Conservation (phyloP, 1,140 invertebrate species). For the Oryzaephilus surinamensis region DNA sequence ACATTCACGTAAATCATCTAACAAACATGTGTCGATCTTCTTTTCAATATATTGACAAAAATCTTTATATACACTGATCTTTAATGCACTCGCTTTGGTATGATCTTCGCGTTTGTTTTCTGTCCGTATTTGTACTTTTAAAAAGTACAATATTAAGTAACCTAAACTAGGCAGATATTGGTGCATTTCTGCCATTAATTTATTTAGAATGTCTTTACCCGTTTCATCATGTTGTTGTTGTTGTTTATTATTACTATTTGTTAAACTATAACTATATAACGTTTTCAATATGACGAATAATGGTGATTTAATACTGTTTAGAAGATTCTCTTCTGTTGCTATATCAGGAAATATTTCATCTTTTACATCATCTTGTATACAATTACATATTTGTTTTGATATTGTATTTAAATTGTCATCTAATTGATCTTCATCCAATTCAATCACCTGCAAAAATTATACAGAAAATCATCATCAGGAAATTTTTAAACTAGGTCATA, state of each 20-base stretch:
- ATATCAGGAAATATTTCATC: slow-evolving; percentile 40
- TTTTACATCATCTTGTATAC: slow-evolving; percentile 41
- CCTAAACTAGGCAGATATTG: slow-evolving; percentile 56
- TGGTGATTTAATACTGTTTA: slow-evolving; percentile 69
- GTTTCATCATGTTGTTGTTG: slow-evolving; percentile 70
- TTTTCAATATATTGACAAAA: slow-evolving; percentile 73
- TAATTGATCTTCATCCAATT: too few relatives aligned
- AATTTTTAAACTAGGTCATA: background rate
- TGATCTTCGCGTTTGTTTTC: slow-evolving; percentile 49
- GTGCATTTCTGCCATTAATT: slow-evolving; percentile 63
- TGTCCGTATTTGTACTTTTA: slow-evolving; percentile 62
- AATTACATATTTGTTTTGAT: slow-evolving; percentile 42
- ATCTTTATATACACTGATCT: slow-evolving; percentile 73
- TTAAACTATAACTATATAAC: slow-evolving; percentile 49
- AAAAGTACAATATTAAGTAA: slow-evolving; percentile 77
- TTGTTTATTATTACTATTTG: too few relatives aligned
- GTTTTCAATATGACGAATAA: slow-evolving; percentile 73
- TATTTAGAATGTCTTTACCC: slow-evolving; percentile 59
- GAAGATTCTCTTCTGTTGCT: slow-evolving; percentile 45
- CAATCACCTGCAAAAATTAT: slow-evolving; percentile 48
- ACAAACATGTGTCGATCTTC: slow-evolving; percentile 65
- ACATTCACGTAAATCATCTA: slow-evolving; percentile 72
- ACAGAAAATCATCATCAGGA: slow-evolving; percentile 48
- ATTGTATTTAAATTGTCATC: slow-evolving; percentile 40
- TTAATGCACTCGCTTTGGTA: slow-evolving; percentile 56